A percentile compares a stretch with the other conserved stretches of the same genome.
Conservation (phyloP, 2,797 vertebrate species). For the Crossoptilon crossoptilon region DNA sequence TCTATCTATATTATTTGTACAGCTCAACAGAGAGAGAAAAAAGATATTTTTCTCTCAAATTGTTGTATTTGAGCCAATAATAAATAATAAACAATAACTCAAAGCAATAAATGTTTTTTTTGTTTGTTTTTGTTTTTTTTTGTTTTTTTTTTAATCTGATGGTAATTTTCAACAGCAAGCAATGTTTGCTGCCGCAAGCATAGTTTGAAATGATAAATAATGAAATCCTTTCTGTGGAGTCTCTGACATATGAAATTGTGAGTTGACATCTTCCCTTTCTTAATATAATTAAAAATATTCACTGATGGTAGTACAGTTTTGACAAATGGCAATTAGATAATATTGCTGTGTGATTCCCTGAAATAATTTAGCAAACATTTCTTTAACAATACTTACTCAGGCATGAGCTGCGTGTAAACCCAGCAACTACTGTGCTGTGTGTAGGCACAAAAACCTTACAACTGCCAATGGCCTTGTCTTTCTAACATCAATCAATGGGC, state of each 20-base stretch:
- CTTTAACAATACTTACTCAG: conserved; percentile 28
- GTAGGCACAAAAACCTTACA: background rate
- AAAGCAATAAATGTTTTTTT: background rate
- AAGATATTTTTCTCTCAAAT: background rate
- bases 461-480: background rate
- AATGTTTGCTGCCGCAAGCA: rapidly evolving
- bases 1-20: background rate
- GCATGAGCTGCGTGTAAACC: conserved; percentile 28
- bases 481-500: background rate
- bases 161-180: background rate
- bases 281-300: conserved; percentile 64
- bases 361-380: conserved; percentile 59
- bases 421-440: background rate
- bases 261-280: conserved; percentile 37
- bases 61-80: background rate
- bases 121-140: background rate
- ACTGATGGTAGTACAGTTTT: conserved; percentile 40
- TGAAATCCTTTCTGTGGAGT: background rate
- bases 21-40: background rate
- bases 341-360: conserved; percentile 53
- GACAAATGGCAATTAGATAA: conserved; percentile 57
- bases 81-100: background rate
- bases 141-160: background rate
- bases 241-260: background rate
- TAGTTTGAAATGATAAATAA: background rate